These are phyloP conservation scores for Laticauda colubrina DNA, from an alignment of 2,113 vertebrate species.

Conservation along the genomic window DNA sequence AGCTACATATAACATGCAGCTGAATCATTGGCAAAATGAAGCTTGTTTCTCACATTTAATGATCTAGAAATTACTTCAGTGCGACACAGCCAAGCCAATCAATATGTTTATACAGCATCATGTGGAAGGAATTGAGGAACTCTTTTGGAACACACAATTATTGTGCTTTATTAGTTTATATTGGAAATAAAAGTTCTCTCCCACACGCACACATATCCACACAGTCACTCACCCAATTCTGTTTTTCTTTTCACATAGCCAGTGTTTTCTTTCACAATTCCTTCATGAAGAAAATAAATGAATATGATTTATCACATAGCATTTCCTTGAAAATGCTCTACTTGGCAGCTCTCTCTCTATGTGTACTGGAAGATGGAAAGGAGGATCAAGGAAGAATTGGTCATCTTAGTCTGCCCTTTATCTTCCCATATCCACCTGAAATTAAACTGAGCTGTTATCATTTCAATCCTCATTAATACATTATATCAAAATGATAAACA, in stretches of 20 bases:
- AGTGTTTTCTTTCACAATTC: not conserved
- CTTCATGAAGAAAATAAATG: not conserved
- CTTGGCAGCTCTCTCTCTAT: not conserved
- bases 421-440: not conserved
- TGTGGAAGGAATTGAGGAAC: not conserved
- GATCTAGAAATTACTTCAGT: conserved; percentile 23
- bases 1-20: conserved; percentile 6
- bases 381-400: not conserved
- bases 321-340: not conserved
- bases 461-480: not conserved
- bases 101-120: conserved; percentile 13
- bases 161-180: not conserved
- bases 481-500: not conserved
- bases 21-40: conserved; percentile 13
- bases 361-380: not conserved
- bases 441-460: not conserved
- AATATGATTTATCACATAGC: not conserved
- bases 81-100: conserved; percentile 7
- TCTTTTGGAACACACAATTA: not conserved
- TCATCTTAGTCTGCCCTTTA: not conserved
- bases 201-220: not conserved
- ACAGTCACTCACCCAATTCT: not conserved
- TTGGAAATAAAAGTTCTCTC: not conserved
- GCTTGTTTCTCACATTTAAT: conserved; percentile 20
- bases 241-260: not conserved